Conservation (phyloP, 2,797 vertebrate species). For the Vireo griseus region DNA sequence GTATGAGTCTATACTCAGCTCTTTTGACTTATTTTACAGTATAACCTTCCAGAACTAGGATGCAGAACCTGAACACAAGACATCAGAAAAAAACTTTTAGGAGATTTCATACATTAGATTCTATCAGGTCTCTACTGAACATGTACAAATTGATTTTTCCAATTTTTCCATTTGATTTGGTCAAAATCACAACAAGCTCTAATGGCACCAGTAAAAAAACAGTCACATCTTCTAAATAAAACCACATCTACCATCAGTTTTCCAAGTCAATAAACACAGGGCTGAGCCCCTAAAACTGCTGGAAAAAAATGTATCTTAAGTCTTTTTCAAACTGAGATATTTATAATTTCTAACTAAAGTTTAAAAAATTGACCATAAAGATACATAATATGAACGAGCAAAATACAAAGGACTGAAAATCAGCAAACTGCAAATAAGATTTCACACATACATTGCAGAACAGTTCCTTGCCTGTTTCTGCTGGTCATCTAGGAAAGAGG, state of each 20-base stretch:
- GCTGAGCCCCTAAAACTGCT: neutral
- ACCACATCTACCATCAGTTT: neutral
- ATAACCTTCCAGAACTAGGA: neutral
- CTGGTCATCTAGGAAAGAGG: neutral
- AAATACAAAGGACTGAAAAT: neutral
- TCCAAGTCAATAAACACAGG: neutral
- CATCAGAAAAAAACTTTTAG: neutral
- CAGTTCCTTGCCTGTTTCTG: neutral
- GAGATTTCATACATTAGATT: neutral
- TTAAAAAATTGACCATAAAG: neutral
- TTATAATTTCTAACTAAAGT: neutral
- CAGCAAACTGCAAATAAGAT: neutral
- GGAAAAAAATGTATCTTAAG: neutral
- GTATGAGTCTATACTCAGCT: neutral
- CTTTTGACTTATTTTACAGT: neutral
- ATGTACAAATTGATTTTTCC: neutral
- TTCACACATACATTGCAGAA: neutral
- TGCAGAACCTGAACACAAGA: neutral
- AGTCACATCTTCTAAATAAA: neutral
- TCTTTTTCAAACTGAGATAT: neutral
- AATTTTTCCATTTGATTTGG: neutral
- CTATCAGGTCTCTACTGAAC: neutral
- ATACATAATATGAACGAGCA: neutral
- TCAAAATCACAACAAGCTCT: neutral
- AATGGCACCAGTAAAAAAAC: neutral